Evolutionary conservation across 2,888 invertebrate genomes (phyloP), one percentile per base, ranked within the genome.

Genomic region (Aspidapion aeneum): DNA sequence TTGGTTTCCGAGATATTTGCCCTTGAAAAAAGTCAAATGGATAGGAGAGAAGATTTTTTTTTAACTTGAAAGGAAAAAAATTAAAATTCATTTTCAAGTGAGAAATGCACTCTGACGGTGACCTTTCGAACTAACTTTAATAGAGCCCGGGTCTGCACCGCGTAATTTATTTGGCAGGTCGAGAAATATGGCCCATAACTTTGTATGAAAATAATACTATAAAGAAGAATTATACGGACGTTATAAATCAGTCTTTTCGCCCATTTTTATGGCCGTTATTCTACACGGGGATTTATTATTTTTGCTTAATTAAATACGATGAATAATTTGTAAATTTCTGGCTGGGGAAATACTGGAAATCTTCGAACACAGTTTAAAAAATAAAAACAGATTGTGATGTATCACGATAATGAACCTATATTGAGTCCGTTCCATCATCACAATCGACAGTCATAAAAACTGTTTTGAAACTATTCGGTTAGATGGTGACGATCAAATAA

Each of bases 131-230:
- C 77, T 75, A 78, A 79, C 77, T 79, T 80, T 80, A 80, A 80
- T 80, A 78, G 79, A 80, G 79, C 79, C n/a, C 77, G 77, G 75
- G 77, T 77, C 75, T 78, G 77, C 74, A 78, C 76, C 75, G 77
- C 76, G 78, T 80, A 80, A 80, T 80, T 80, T 80, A 80, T 80
- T 78, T 78, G 80, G 76, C 80, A 78, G 78, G n/a, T 74, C 69
- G 75, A 79, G 79, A 80, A 79, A 79, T 79, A 80, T 79, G 77
- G 78, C 75, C 79, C 79, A 80, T 80, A 80, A 80, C 79, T 79
- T 79, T 77, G 79, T 78, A 80, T 79, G 80, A 79, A 80, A 80
- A 80, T 80, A n/a, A n/a, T n/a, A n/a, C n/a, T n/a, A n/a, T n/a
- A 80, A 80, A 80, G 79, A 79, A 80, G 80, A 80, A 80, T 80